A percentile compares a stretch with the other conserved stretches of the same genome.
These are phyloP conservation scores for Megaceryle torquata DNA, from an alignment of 2,113 vertebrate genomes.

Conservation along the genomic window DNA sequence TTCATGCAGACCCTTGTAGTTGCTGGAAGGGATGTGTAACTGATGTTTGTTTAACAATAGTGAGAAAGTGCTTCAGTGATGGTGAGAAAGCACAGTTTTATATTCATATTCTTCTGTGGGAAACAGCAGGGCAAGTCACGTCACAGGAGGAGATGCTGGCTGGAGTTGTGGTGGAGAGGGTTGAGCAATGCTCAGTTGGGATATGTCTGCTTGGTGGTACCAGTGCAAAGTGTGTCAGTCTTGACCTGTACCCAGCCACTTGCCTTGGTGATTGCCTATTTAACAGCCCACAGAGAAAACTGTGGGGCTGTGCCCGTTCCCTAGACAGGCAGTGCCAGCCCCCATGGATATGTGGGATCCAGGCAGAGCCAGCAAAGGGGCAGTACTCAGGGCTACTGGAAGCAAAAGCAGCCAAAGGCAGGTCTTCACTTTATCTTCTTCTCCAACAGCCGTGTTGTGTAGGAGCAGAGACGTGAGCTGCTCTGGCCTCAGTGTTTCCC, in stretches of 20 bases:
- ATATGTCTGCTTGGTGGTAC: neutral
- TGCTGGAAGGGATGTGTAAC: neutral
- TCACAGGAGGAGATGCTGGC: fast-evolving
- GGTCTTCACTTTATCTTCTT: neutral
- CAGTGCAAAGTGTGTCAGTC: fast-evolving
- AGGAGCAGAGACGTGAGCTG: neutral
- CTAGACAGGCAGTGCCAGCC: neutral
- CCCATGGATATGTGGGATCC: fast-evolving
- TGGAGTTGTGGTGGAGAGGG: neutral
- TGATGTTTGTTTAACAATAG: neutral
- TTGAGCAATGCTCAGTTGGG: neutral
- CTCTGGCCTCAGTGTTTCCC: neutral
- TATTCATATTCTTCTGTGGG: neutral
- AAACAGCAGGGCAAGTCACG: neutral
- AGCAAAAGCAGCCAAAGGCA: neutral
- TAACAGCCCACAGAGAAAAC: neutral
- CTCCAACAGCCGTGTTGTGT: neutral
- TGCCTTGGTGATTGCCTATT: neutral
- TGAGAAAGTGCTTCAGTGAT: neutral
- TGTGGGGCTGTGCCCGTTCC: neutral
- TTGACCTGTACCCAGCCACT: neutral
- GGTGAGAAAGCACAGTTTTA: neutral
- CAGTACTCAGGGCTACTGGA: neutral
- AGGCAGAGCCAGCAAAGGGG: fast-evolving
- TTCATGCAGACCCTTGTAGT: neutral